Percentiles rank a stretch among this genome's conserved stretches.
phyloP scores from a whole-genome alignment of 1,140 invertebrate genomes.

The Tetramorium parvispinum region DNA sequence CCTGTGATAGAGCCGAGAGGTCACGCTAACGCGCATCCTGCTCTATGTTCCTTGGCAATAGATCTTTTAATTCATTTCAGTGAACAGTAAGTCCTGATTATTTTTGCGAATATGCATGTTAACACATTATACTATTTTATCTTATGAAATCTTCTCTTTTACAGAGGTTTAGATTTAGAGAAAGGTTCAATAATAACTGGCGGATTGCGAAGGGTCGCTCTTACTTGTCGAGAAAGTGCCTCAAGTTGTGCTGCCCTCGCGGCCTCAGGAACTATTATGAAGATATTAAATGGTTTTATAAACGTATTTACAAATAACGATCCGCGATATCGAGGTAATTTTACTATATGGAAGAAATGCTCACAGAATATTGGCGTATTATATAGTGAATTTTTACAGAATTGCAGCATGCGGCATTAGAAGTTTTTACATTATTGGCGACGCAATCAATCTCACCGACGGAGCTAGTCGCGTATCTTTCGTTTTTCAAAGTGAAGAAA shows the following conservation, averaged over 20 bases:
- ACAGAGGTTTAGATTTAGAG: constrained; percentile 81
- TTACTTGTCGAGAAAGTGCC: constrained; percentile 84
- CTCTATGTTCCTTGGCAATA: constrained; percentile 87
- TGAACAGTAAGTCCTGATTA: constrained; percentile 83
- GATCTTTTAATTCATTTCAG: constrained; percentile 88
- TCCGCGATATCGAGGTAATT: constrained; percentile 76
- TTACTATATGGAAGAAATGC: background rate
- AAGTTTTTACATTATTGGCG: constrained; percentile 87
- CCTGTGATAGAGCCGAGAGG: constrained; percentile 76
- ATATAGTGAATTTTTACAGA: constrained; percentile 82
- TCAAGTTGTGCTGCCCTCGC: constrained; percentile 84
- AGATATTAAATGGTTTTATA: constrained; percentile 83
- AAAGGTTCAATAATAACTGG: constrained; percentile 77
- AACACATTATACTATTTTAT: background rate
- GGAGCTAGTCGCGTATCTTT: constrained; percentile 86
- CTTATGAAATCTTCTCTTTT: constrained; percentile 10
- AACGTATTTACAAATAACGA: constrained; percentile 77
- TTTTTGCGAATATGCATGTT: background rate
- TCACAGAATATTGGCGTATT: background rate
- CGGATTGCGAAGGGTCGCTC: constrained; percentile 80
- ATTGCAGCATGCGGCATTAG: constrained; percentile 87
- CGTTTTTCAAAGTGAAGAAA: constrained; percentile 86
- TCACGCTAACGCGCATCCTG: constrained; percentile 85
- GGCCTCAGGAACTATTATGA: constrained; percentile 81
- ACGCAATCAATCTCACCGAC: constrained; percentile 86